Evolutionary conservation across 2,797 vertebrate genomes (phyloP).

Genomic region (Oreochromis grahami): DNA sequence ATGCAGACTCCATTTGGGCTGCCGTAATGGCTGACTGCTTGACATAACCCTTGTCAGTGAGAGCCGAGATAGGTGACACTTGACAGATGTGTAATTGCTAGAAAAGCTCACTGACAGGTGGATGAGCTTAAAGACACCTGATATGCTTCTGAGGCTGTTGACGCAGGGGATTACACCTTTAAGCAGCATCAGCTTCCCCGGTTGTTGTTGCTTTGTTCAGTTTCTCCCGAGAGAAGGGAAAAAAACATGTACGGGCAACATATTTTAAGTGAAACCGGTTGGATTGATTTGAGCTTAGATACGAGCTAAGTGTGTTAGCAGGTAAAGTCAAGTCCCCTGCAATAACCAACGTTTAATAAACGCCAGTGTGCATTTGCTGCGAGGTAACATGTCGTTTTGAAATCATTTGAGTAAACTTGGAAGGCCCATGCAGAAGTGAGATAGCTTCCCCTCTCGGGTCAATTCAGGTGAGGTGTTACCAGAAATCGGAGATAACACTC

Average conservation of each 20-base stretch:
- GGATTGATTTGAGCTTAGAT: constrained; percentile 37
- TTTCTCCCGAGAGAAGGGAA: not conserved
- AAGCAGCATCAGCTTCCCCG: constrained; percentile 48
- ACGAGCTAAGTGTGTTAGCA: constrained; percentile 6
- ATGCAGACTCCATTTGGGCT: constrained; percentile 73
- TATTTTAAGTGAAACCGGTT: constrained; percentile 44
- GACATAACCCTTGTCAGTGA: constrained; percentile 78
- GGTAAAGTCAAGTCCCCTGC: constrained; percentile 29
- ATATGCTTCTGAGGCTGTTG: constrained; percentile 70
- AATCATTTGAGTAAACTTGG: constrained; percentile 20
- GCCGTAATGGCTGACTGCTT: constrained; percentile 78
- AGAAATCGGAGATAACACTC: constrained; percentile 51
- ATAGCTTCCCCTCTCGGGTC: constrained; percentile 62
- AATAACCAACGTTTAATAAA: constrained; percentile 31
- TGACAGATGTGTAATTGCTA: constrained; percentile 83
- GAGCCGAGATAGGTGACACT: constrained; percentile 77
- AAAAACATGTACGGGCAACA: not conserved
- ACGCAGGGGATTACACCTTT: constrained; percentile 62
- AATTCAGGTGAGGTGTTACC: constrained; percentile 54
- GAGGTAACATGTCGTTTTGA: constrained; percentile 16
- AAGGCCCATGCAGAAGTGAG: constrained; percentile 13
- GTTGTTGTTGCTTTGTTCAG: constrained; percentile 31
- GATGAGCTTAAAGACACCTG: constrained; percentile 77
- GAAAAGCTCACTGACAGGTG: constrained; percentile 75
- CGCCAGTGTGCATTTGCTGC: constrained; percentile 12